A percentile compares a stretch with the other conserved stretches of the same genome.
Evolutionary conservation across 2,888 invertebrate genomes (phyloP).

Genomic region (Lathronympha strigana): DNA sequence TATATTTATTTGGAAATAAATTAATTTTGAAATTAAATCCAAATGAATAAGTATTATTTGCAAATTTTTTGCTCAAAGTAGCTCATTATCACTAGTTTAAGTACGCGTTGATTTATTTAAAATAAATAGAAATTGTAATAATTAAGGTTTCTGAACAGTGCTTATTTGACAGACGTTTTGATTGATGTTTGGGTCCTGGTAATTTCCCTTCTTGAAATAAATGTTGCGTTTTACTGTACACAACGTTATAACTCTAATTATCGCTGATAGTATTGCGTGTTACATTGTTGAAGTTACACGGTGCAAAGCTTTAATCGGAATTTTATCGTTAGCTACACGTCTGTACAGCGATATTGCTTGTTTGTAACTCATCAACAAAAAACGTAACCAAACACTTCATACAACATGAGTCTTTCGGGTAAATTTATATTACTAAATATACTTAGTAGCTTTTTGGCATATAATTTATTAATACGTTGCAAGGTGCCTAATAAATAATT

Average conservation of each 20-base stretch:
- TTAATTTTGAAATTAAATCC: background rate
- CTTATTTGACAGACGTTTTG: no score
- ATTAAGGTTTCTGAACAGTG: conserved; percentile 1
- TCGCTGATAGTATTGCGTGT: conserved; percentile 5
- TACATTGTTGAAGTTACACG: no score
- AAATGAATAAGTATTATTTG: background rate
- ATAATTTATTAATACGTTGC: background rate
- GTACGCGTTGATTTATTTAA: background rate
- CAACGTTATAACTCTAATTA: background rate
- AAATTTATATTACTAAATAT: conserved; percentile 40
- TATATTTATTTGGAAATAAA: no score
- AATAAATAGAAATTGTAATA: background rate
- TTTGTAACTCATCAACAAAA: background rate
- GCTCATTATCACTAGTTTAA: no score
- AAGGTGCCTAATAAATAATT: background rate
- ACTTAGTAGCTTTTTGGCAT: background rate
- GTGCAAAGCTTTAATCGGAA: background rate
- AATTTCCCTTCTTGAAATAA: conserved; percentile 21
- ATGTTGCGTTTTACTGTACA: background rate
- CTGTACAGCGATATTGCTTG: background rate
- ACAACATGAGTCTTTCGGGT: conserved; percentile 59
- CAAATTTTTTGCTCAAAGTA: no score
- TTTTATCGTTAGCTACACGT: background rate
- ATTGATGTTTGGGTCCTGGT: conserved; percentile 11
- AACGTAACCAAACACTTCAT: conserved; percentile 9